Base-by-base conservation (phyloP, 2,888 invertebrate genomes). In the Tiphia femorata region DNA sequence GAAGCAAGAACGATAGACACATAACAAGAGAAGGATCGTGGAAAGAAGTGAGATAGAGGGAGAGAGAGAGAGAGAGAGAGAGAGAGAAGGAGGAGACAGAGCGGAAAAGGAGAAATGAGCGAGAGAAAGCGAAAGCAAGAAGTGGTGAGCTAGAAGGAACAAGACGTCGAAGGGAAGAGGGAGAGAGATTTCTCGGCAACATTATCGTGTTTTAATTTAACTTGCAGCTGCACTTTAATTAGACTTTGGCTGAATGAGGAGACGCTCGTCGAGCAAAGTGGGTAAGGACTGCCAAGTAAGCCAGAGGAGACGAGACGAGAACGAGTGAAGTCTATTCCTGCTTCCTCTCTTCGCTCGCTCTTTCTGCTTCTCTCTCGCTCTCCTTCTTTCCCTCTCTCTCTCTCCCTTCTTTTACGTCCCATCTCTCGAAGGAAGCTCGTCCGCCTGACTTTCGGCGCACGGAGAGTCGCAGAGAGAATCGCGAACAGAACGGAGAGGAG, bases 201-300 rank as follows among this genome's bases (percentile, higher is more conserved):
- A 79, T 80, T 81, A 81, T 81, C 79, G 75, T 78, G 74, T 81
- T 81, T 81, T 81, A 81, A 81, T 81, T 81, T 81, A 81, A 81
- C 79, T 81, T 81, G 77, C 76, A 67, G 76, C 81, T 80, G 77
- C 77, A 80, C 80, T 81, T 81, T 81, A 81, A 81, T 81, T 81
- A 81, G 81, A 81, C 78, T 81, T 77, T 62, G 78, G 61, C 65
- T 74, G 75, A 79, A 77, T 74, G 75, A 76, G 62, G 61, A 76
- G 68, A 41, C 58, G 75, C 66, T 72, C 72, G 68, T 64, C 67
- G 64, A 62, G 72, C 65, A 64, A 72, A 75, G 67, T 58, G 58
- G 62, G 61, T 64, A 68, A 69, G 67, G 54, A 70, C 66, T 51
- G 50, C 55, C 56, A 57, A 62, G 62, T 51, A 58, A 55, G 48